Base-by-base conservation (phyloP, 1,140 invertebrate species). In the Parapsyche elsis region DNA sequence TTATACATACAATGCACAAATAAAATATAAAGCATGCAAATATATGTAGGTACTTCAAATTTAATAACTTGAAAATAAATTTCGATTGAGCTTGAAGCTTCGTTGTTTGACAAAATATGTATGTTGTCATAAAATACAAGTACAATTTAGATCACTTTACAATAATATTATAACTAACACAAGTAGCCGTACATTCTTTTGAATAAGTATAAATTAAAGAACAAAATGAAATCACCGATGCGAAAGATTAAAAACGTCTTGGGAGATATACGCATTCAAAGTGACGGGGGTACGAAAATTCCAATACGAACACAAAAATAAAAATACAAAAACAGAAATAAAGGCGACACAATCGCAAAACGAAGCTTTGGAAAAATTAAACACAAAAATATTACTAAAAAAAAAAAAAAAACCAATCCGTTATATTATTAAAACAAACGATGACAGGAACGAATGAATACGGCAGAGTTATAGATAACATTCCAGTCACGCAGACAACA, bases 201-300 rank as follows among this genome's bases (percentile, higher is more conserved):
- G 30, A 38, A 38, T 38, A 38, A 38, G 30, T 7, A 38, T 38
- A 38, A 38, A 38, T 53, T 53, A 14, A 12, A 53, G 49, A 53
- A 53, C 49, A 12, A 53, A 53, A 53, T 53, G 49, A 53, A 53
- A 14, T 53, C 49, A 53, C 49, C 49, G 49, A 53, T 53, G 49
- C 49, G 49, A 53, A 53, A 53, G 49, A 53, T 53, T 53, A 53
- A 53, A 53, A 53, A 16, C 16, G 49, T 53, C 49, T 16, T 53
- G 49, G 16, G 49, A 53, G 49, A 53, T 14, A 1, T 10, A 53
- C 49, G 49, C 49, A 16, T 16, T 53, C 49, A 53, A 38, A 38
- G 49, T 53, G 49, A 12, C 49, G 12, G 1, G 49, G 49, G 49
- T 53, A 53, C 10, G 16, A 53, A 53, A 12, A 53, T 14, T 14